Evolutionary conservation across 64 coral and sea anemone genomes (phyloP), one percentile per base, ranked within the genome.

Genomic region (Stylophora pistillata): DNA sequence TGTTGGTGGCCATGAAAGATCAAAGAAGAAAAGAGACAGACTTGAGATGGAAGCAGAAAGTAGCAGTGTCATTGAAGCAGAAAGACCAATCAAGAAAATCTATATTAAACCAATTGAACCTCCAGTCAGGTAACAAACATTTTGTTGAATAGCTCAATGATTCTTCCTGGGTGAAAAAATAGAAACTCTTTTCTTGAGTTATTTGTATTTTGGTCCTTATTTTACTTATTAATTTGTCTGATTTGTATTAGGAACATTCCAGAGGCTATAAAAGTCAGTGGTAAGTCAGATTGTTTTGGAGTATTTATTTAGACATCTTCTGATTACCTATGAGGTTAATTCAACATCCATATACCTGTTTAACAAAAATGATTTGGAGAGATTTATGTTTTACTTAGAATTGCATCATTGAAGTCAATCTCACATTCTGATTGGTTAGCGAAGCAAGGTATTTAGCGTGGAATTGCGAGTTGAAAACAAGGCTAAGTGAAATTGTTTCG

Each of bases 41-140:
- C 55, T 66, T 21, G 94, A 96, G 65, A 79, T 87, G 47, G 94
- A 96, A 71, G 88, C 71, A 57, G 81, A 74, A 2, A 83, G 74
- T 15, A 82, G 86, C 18, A 69, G 12, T 71, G 13, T 31, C 3
- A 57, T 23, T 32, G 94, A 96, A 13, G 41, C 89, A 54, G 94
- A 96, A 71, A 71, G 91, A 71, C 87, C 91, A 32, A 93, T 96
- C 47, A 96, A 96, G 81, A 96, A 96, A 85, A 93, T 96, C 20
- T 88, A 93, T 30, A 96, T 96, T 10, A 96, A 96, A 25, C 94
- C 94, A 12, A 86, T 96, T 41, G 94, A 96, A 58, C 94, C 94
- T 28, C 94, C 94, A 30, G 65, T 29, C 71, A 96, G 94, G 94
- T 96, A 88, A 9, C 0, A 47, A 47, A n/a, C n/a, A n/a, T n/a